Percentiles rank a stretch among this genome's conserved stretches.
Conservation (phyloP, 64 coral and sea anemone genomes). For the Stylophora pistillata region DNA sequence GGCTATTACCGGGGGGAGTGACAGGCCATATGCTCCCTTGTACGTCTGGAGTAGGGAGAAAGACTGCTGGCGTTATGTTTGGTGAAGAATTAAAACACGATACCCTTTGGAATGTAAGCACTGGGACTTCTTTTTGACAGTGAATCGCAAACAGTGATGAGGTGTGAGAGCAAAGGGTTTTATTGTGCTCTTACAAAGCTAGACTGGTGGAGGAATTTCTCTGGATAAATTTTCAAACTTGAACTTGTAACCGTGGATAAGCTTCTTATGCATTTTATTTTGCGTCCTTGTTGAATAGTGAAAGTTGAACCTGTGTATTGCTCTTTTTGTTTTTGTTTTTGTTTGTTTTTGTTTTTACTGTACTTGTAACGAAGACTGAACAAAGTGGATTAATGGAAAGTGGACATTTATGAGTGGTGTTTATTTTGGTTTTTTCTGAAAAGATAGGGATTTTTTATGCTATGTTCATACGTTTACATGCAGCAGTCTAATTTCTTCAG, state of each 20-base stretch:
- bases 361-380: constrained; percentile 31
- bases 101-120: no score
- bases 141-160: no score
- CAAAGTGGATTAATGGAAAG: constrained; percentile 59
- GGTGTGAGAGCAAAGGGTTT: no score
- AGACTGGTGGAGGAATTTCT: no score
- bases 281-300: neutral
- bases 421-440: neutral
- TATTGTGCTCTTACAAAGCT: no score
- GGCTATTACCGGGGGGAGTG: no score
- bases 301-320: neutral
- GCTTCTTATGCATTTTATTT: neutral
- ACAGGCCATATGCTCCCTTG: no score
- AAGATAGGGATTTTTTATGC: neutral
- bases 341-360: neutral
- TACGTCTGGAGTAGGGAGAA: no score
- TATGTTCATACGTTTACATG: neutral
- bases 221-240: no score
- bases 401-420: neutral
- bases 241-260: neutral
- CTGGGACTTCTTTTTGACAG: no score
- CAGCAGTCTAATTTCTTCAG: neutral
- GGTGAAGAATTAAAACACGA: no score
- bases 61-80: no score
- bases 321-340: neutral